Evolutionary conservation across 2,888 invertebrate species (phyloP).

Genomic region (Heliothis peltigera): DNA sequence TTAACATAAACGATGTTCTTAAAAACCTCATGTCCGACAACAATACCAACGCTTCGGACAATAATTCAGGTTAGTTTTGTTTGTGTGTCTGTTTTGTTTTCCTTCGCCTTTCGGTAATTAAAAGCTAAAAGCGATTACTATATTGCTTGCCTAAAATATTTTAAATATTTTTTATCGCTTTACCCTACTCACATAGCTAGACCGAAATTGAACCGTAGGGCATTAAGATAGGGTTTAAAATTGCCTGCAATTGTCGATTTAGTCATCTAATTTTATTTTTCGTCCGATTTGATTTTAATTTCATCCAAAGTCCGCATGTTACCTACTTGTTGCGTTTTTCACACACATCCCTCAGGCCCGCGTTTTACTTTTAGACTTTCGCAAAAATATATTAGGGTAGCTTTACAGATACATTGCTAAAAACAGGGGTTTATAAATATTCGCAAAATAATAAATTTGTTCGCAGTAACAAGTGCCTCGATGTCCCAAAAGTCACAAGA

Average conservation of each 20-base stretch:
- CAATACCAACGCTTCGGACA: constrained; percentile 72
- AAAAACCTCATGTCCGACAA: constrained; percentile 88
- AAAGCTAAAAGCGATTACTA: too few species aligned
- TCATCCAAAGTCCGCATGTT: neutral
- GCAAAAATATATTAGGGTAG: neutral
- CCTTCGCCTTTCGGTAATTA: neutral
- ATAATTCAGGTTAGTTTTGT: constrained; percentile 75
- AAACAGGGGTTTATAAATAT: constrained; percentile 6
- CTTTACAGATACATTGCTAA: neutral
- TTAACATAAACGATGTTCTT: constrained; percentile 89
- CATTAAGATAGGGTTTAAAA: too few species aligned
- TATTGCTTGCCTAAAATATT: neutral
- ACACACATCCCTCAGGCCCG: neutral
- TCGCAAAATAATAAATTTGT: constrained; percentile 21
- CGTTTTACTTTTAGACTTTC: neutral
- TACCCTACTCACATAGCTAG: too few species aligned
- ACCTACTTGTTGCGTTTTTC: neutral
- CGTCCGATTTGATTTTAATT: too few species aligned
- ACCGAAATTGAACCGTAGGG: too few species aligned
- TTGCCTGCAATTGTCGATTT: too few species aligned
- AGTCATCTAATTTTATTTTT: too few species aligned
- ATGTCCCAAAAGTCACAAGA: constrained; percentile 82
- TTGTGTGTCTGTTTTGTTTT: constrained; percentile 12
- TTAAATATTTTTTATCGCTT: too few species aligned
- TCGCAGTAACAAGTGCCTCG: constrained; percentile 73